Evolutionary conservation across 2,888 invertebrate genomes (phyloP).

Genomic region (Venusia cambrica): DNA sequence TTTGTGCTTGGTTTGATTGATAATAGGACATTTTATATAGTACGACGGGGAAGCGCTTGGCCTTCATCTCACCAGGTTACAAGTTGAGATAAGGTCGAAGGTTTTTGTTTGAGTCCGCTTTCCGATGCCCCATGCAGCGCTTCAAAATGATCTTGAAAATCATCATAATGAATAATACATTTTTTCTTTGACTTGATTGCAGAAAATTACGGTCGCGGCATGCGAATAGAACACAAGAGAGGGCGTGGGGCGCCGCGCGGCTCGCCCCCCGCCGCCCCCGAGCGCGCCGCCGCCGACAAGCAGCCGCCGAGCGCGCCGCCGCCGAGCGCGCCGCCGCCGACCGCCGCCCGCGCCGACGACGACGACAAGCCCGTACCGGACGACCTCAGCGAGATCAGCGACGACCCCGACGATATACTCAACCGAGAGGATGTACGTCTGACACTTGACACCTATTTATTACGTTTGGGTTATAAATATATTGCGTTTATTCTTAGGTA

Average conservation of each 20-base stretch:
- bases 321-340: conserved; percentile 51
- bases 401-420: conserved; percentile 93
- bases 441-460: conserved; percentile 1
- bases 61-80: no score
- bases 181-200: no score
- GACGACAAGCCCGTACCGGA: conserved; percentile 82
- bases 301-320: conserved; percentile 57
- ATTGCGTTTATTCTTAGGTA: no score
- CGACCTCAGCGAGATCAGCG: conserved; percentile 93
- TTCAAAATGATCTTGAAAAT: no score
- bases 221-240: conserved; percentile 71
- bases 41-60: no score
- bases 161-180: no score
- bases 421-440: conserved; percentile 86
- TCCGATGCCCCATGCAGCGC: no score
- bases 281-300: conserved; percentile 56
- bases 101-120: no score
- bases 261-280: conserved; percentile 54
- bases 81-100: no score
- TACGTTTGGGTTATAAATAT: no score
- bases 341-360: conserved; percentile 63
- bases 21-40: no score
- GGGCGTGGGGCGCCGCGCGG: conserved; percentile 51
- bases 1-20: no score
- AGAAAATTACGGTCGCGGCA: conserved; percentile 70